A percentile compares a stretch with the other conserved stretches of the same genome.
phyloP scores from a whole-genome alignment of 2,797 vertebrate species.

The Pangasius djambal region DNA sequence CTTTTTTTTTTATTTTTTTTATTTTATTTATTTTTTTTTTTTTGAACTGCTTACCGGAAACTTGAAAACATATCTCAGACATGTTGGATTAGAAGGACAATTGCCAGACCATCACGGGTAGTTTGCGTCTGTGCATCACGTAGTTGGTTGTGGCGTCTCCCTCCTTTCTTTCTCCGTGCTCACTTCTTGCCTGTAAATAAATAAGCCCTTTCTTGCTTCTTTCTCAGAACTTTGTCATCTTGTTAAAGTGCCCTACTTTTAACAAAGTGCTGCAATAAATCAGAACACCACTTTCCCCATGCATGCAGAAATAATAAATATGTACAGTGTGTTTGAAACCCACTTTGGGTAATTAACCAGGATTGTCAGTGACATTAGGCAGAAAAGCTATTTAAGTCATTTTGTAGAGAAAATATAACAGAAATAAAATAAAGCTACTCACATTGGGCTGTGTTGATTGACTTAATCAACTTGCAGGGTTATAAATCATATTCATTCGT shows the following conservation, averaged over 20 bases:
- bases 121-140: slow-evolving; percentile 61
- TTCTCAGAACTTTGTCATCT: slow-evolving; percentile 67
- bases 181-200: slow-evolving; percentile 46
- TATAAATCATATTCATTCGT: slow-evolving; percentile 32
- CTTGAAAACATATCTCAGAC: background rate
- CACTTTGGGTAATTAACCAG: slow-evolving; percentile 44
- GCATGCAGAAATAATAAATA: slow-evolving; percentile 57
- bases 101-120: slow-evolving; percentile 61
- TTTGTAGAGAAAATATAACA: slow-evolving; percentile 25
- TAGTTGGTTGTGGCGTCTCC: slow-evolving; percentile 68
- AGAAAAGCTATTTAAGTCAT: slow-evolving; percentile 27
- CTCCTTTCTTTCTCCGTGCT: slow-evolving; percentile 54
- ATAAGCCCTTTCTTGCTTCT: slow-evolving; percentile 65
- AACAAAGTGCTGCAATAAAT: slow-evolving; percentile 63
- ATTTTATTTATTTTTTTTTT: no score
- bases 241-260: slow-evolving; percentile 68
- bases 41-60: background rate
- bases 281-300: slow-evolving; percentile 53
- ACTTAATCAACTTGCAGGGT: slow-evolving; percentile 6
- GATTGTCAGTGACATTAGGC: slow-evolving; percentile 31
- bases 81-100: background rate
- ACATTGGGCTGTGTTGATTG: slow-evolving; percentile 16
- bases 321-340: slow-evolving; percentile 48
- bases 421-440: slow-evolving; percentile 15
- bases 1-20: background rate